A percentile compares a stretch with the other conserved stretches of the same genome.
phyloP scores from a whole-genome alignment of 2,888 invertebrate species.

The Blastobasis lacticolella region DNA sequence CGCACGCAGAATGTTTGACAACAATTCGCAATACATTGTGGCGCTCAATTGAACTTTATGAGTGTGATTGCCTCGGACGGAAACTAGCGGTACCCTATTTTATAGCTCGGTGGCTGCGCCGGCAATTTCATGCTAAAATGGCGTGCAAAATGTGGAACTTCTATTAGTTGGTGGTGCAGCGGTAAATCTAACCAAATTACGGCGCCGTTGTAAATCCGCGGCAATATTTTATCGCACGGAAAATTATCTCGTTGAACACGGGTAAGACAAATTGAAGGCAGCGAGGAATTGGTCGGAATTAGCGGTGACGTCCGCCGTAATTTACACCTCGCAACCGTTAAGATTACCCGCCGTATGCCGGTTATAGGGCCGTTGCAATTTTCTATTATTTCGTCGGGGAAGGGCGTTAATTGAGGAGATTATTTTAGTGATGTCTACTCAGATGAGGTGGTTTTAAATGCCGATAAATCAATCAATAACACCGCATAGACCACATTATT shows the following conservation, averaged over 20 bases:
- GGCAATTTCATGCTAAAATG: slow-evolving; percentile 42
- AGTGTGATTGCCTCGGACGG: slow-evolving; percentile 22
- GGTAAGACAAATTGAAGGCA: slow-evolving; percentile 27
- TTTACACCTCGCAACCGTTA: slow-evolving; percentile 17
- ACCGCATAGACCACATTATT: no score
- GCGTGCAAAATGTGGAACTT: slow-evolving; percentile 40
- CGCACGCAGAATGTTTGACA: no score
- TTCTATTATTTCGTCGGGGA: no score
- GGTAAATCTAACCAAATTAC: slow-evolving; percentile 54
- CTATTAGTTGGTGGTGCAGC: slow-evolving; percentile 35
- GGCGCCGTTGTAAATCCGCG: slow-evolving; percentile 32
- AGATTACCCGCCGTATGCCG: no score
- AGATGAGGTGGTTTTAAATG: no score
- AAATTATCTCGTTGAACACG: slow-evolving; percentile 46
- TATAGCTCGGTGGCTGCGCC: slow-evolving; percentile 23
- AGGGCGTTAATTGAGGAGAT: no score
- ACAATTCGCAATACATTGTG: not conserved
- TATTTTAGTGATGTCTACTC: no score
- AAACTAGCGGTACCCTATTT: slow-evolving; percentile 24
- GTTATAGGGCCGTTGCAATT: no score
- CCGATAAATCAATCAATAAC: no score
- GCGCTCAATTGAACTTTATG: slow-evolving; percentile 17
- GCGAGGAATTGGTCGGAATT: slow-evolving; percentile 23
- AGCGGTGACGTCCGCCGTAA: slow-evolving; percentile 16
- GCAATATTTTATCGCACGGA: slow-evolving; percentile 39